A percentile compares a stretch with the other conserved stretches of the same genome.
phyloP scores from a whole-genome alignment of 1,140 invertebrate species.

The Sycophila sp. region DNA sequence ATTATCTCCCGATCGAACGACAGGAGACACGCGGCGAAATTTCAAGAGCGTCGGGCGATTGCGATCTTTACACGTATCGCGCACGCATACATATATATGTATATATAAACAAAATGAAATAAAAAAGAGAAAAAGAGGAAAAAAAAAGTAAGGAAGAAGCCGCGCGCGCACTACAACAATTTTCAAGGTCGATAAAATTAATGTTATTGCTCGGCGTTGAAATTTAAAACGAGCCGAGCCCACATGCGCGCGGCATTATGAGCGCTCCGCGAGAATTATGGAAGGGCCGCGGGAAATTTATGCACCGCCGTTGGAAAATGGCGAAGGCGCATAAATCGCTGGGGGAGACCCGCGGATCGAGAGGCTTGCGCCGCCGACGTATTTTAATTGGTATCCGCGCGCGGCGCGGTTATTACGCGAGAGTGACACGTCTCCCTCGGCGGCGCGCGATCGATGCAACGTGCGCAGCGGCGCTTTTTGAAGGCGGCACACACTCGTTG shows the following conservation, averaged over 20 bases:
- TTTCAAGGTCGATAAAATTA: constrained; percentile 38
- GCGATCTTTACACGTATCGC: constrained; percentile 18
- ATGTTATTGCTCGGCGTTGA: constrained; percentile 36
- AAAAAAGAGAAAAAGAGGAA: constrained; percentile 24
- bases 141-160: constrained; percentile 16
- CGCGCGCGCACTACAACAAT: not conserved
- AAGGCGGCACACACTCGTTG: constrained; percentile 14
- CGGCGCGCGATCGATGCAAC: constrained; percentile 8
- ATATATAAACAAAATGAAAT: too few relatives aligned
- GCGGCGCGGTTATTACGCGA: constrained; percentile 20
- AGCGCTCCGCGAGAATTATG: constrained; percentile 13
- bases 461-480: not conserved
- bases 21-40: not conserved
- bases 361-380: not conserved
- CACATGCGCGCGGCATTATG: not conserved
- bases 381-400: constrained; percentile 27
- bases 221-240: constrained; percentile 32
- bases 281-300: constrained; percentile 26
- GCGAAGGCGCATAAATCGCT: constrained; percentile 19
- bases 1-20: not conserved
- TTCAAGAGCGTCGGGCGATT: constrained; percentile 25
- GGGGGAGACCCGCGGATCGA: not conserved
- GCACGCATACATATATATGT: too few relatives aligned
- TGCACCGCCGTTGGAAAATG: constrained; percentile 25
- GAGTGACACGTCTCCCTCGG: constrained; percentile 3